Base-by-base conservation (phyloP, 1,140 invertebrate genomes). In the Thaumetopoea pityocampa region DNA sequence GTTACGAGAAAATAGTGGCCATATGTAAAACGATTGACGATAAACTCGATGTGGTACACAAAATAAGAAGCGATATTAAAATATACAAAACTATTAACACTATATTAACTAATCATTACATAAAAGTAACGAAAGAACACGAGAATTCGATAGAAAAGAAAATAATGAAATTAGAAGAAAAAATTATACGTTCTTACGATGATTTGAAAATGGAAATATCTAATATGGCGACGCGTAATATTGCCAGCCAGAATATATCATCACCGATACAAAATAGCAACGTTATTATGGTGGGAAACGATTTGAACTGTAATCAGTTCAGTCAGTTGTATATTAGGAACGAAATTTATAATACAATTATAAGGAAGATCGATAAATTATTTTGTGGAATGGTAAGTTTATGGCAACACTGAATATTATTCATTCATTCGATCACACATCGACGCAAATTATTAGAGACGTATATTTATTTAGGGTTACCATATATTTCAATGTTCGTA, bases 21-120 rank as follows among this genome's bases (percentile, higher is more conserved):
- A 46, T 80, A 37, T 55, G 67, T 10, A 72, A 65, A n/a, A 52
- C 64, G 0, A 58, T 84, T 1, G 72, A 84, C 62, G 76, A 84
- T 10, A 84, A 84, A 67, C 57, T 84, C 12, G 77, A 84, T 32
- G 43, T 74, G 7, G 69, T 84, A 6, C 61, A 77, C 27, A 84
- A 81, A 57, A 46, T 84, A 20, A 52, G 78, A 36, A 82, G 71
- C 51, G 80, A 84, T 27, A 84, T 84, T 0, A 84, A 79, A 66
- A 81, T 82, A 51, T 84, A 81, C 10, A 63, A 60, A 65, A 80
- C 77, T 0, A 70, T 84, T 12, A 84, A 84, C 26, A 78, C 80
- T 0, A 70, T 84, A 26, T 19, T 84, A 14, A 84, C 80, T 0
- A 82, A 84, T 20, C 72, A 84, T 47, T 81, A 84, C 10, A 71